Evolutionary conservation across 2,113 vertebrate genomes (phyloP).

Genomic region (Gila orcuttii): DNA sequence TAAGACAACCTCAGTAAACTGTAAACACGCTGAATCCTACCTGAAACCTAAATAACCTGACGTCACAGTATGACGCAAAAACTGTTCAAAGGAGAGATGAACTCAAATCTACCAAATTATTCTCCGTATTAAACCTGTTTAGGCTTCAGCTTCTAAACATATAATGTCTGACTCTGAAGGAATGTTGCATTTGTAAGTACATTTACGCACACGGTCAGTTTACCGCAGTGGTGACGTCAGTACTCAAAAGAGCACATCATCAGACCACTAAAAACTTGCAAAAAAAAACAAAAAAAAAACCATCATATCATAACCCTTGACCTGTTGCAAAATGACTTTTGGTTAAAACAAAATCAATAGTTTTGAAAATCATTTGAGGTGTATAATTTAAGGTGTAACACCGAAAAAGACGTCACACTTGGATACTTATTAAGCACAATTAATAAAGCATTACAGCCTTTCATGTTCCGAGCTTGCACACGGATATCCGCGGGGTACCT

Average conservation of each 20-base stretch:
- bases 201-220: slow-evolving; percentile 1
- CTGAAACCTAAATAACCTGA: slow-evolving; percentile 2
- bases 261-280: neutral
- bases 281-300: neutral
- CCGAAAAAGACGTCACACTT: neutral
- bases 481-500: slow-evolving; percentile 72
- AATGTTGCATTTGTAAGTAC: slow-evolving; percentile 6
- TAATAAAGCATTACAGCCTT: too few relatives aligned
- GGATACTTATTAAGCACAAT: too few relatives aligned
- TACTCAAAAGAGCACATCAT: neutral
- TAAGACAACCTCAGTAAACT: neutral
- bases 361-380: neutral
- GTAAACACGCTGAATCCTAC: neutral
- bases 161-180: neutral
- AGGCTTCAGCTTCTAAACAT: neutral
- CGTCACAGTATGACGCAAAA: slow-evolving; percentile 27
- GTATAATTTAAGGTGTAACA: neutral
- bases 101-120: neutral
- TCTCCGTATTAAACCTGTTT: neutral
- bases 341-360: neutral
- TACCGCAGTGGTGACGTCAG: slow-evolving; percentile 47
- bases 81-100: neutral
- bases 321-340: neutral
- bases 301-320: neutral
- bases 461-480: neutral